These are phyloP conservation scores for Lasioglossum leucozonium DNA, from an alignment of 2,888 invertebrate species.

Conservation along the genomic window DNA sequence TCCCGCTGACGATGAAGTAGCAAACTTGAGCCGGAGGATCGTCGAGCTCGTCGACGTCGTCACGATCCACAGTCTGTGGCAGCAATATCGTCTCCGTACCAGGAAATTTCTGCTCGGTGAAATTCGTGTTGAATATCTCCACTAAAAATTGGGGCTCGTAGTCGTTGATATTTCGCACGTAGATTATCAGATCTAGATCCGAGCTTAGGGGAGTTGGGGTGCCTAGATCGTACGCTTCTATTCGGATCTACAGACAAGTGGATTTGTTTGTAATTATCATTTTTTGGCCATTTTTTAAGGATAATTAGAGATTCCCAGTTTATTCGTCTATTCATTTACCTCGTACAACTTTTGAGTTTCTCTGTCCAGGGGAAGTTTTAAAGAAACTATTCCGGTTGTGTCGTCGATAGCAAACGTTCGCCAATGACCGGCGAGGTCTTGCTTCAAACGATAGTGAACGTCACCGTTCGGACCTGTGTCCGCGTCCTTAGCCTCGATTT, in stretches of 20 bases:
- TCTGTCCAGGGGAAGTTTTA: slow-evolving; percentile 90
- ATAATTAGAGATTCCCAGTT: no score
- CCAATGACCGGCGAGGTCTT: slow-evolving; percentile 93
- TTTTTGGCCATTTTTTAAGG: no score
- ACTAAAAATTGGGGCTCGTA: slow-evolving; percentile 94
- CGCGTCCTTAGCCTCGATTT: slow-evolving; percentile 93
- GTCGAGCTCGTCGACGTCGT: slow-evolving; percentile 93
- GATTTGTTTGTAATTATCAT: no score
- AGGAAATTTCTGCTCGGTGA: slow-evolving; percentile 88
- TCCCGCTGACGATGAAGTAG: slow-evolving; percentile 95
- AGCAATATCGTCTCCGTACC: slow-evolving; percentile 89
- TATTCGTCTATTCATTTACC: slow-evolving; percentile 86
- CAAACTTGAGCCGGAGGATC: slow-evolving; percentile 94
- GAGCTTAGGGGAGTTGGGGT: slow-evolving; percentile 94
- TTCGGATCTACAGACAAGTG: slow-evolving; percentile 88
- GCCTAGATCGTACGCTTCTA: slow-evolving; percentile 96
- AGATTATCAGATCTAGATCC: slow-evolving; percentile 94
- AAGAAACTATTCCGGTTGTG: slow-evolving; percentile 90
- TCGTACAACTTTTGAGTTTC: slow-evolving; percentile 95
- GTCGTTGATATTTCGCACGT: slow-evolving; percentile 95
- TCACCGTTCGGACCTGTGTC: slow-evolving; percentile 96
- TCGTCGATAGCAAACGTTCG: slow-evolving; percentile 93
- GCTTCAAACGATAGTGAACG: slow-evolving; percentile 93
- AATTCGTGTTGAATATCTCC: slow-evolving; percentile 89
- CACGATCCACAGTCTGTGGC: slow-evolving; percentile 93